Evolutionary conservation across 2,113 vertebrate genomes (phyloP).

Genomic region (Labeo rohita): DNA sequence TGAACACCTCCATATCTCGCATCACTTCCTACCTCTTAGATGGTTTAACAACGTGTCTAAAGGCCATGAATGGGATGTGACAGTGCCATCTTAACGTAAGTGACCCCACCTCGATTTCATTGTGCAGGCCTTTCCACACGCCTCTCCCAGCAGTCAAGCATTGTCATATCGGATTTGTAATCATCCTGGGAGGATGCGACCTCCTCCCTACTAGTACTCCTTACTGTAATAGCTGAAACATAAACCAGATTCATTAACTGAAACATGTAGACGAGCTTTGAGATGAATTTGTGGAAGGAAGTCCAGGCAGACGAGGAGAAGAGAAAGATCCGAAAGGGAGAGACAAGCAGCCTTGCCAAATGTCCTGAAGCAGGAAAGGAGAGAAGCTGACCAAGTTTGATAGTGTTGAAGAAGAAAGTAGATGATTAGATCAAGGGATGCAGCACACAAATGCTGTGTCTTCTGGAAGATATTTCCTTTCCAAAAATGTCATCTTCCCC

Average conservation of each 20-base stretch:
- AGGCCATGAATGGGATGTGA: slow-evolving; percentile 53
- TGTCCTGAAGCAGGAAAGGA: neutral
- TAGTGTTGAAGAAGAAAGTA: slow-evolving; percentile 12
- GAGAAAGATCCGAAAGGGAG: neutral
- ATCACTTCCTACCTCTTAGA: slow-evolving; percentile 29
- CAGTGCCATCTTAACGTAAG: neutral
- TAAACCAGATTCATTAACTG: neutral
- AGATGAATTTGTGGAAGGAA: slow-evolving; percentile 78
- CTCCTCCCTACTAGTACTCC: slow-evolving; percentile 40
- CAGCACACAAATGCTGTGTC: neutral
- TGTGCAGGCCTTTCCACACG: slow-evolving; percentile 30
- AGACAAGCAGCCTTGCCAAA: slow-evolving; percentile 27
- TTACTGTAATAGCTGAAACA: slow-evolving; percentile 52
- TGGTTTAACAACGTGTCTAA: slow-evolving; percentile 58
- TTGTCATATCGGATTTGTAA: slow-evolving; percentile 61
- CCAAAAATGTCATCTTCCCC: neutral
- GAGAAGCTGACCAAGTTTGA: slow-evolving; percentile 27
- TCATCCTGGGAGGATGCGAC: slow-evolving; percentile 23
- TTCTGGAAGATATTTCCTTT: slow-evolving; percentile 23
- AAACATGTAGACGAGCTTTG: neutral
- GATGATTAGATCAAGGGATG: slow-evolving; percentile 1
- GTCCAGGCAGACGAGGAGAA: slow-evolving; percentile 29
- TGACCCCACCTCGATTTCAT: slow-evolving; percentile 56
- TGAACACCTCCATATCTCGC: slow-evolving; percentile 51
- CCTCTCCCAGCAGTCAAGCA: slow-evolving; percentile 41